These are phyloP conservation scores for Acholoe squamosa DNA, from an alignment of 2,888 invertebrate species.

Conservation along the genomic window DNA sequence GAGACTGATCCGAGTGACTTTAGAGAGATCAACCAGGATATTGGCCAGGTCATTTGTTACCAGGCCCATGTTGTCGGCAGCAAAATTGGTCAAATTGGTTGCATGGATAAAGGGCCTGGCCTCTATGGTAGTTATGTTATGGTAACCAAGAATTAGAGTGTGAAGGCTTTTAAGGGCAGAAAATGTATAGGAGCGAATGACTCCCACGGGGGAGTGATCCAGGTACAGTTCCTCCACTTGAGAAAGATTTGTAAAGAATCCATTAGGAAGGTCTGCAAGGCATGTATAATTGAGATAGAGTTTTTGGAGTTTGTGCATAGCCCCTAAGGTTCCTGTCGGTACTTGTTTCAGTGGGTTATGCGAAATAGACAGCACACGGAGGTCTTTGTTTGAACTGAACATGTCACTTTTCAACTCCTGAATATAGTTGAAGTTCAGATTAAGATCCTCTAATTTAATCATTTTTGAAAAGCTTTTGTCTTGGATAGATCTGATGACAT, in stretches of 20 bases:
- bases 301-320: background rate
- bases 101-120: background rate
- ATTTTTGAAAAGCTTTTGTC: background rate
- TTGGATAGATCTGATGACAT: slow-evolving; percentile 41
- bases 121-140: slow-evolving; percentile 21
- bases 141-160: slow-evolving; percentile 2
- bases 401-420: background rate
- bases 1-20: background rate
- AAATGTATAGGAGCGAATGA: background rate
- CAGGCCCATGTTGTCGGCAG: slow-evolving; percentile 56
- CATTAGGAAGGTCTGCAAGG: background rate
- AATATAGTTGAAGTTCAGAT: slow-evolving; percentile 32
- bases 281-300: slow-evolving; percentile 51
- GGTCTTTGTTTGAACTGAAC: background rate
- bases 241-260: background rate
- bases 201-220: slow-evolving; percentile 29
- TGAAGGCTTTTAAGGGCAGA: background rate
- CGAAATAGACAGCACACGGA: slow-evolving; percentile 12
- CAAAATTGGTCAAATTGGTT: background rate
- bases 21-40: slow-evolving; percentile 2
- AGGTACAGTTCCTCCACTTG: background rate
- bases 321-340: background rate
- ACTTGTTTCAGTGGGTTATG: slow-evolving; percentile 16
- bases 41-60: background rate
- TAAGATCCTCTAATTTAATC: background rate